Evolutionary conservation across 2,113 vertebrate genomes (phyloP), one percentile per base, ranked within the genome.

Genomic region (Nyctereutes procyonoides): DNA sequence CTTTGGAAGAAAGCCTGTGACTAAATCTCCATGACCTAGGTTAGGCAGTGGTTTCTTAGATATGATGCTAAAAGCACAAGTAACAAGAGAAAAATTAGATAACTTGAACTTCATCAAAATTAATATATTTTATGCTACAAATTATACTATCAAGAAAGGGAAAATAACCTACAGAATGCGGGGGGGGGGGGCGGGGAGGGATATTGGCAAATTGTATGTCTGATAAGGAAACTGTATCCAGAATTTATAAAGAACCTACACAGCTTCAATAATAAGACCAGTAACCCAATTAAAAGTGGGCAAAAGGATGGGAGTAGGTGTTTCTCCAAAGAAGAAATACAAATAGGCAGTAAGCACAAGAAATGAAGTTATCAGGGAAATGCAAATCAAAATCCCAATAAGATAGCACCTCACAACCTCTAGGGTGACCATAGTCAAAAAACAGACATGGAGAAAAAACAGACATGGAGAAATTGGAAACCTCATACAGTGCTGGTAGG

Each of bases 131-230:
- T 58, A 7, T 76, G 55, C 48, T 90, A 11, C 43, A 93, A 62
- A 71, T 35, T 20, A 65, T 65, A 55, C 17, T n/a, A 69, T 8
- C 38, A 84, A 67, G 48, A 79, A 69, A 85, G 12, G 71, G 22
- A 38, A 38, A n/a, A 19, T 12, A 71, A 48, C 12, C n/a, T 48
- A 63, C 13, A 48, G n/a, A 85, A 93, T 56, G 43, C 43, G 1
- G 43, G 43, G 6, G 1, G 6, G n/a, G 43, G 1, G 6, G 43
- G n/a, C n/a, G n/a, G 2, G 20, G 15, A 4, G 2, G 53, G 79
- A 77, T 80, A 63, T 43, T 80, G 48, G 16, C 16, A 90, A 90
- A 77, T 71, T 55, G 35, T 22, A 55, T 16, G 19, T 53, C n/a
- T 89, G 38, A 32, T 28, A 62, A 85, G 73, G 30, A 32, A 62